Percentiles rank a stretch among this genome's conserved stretches.
Conservation (phyloP, 2,888 invertebrate species). For the Polyommatus icarus region DNA sequence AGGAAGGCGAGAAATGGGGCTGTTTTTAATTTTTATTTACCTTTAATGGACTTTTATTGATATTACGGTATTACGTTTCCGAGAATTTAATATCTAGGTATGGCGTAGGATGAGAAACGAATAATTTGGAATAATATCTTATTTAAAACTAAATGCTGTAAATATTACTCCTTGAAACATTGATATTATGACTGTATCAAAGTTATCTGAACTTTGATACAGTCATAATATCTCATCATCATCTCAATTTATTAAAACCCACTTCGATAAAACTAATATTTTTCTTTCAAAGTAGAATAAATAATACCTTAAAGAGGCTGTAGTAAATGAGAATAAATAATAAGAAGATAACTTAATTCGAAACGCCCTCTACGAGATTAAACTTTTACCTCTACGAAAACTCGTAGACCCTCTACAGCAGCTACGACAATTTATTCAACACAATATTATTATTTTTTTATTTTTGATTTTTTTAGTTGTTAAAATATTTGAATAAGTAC, state of each 20-base stretch:
- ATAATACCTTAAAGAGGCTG: background rate
- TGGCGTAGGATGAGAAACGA: background rate
- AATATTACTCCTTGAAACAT: background rate
- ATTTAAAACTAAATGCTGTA: background rate
- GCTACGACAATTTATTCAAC: background rate
- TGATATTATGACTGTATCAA: no score
- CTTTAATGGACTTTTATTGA: constrained; percentile 16
- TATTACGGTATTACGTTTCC: background rate
- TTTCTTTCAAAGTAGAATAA: background rate
- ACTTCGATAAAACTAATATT: no score
- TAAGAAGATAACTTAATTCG: background rate
- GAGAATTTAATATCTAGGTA: background rate
- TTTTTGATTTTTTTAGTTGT: background rate
- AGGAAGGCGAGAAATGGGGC: constrained; percentile 44
- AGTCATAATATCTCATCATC: no score
- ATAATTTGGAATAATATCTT: background rate
- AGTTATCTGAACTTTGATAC: no score
- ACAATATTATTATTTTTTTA: background rate
- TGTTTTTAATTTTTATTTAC: constrained; percentile 17
- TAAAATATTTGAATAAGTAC: no score
- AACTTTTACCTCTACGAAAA: background rate
- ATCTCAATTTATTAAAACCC: no score
- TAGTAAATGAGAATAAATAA: background rate
- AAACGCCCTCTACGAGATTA: background rate
- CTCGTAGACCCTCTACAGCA: background rate